A percentile compares a stretch with the other conserved stretches of the same genome.
Conservation (phyloP, 2,113 vertebrate genomes). For the Trachemys scripta region DNA sequence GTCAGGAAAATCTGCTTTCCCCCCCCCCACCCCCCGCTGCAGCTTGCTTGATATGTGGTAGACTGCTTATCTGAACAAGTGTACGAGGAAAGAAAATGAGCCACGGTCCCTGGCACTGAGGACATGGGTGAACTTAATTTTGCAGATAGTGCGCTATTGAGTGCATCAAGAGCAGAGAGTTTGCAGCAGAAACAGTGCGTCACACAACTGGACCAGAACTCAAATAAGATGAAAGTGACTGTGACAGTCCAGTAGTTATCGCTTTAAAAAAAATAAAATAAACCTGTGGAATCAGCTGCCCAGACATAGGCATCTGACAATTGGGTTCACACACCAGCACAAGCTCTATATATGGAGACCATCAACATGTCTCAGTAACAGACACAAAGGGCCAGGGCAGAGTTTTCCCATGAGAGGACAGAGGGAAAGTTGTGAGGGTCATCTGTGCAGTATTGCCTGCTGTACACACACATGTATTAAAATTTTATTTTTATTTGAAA, state of each 20-base stretch:
- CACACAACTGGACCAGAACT: neutral
- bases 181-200: neutral
- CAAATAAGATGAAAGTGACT: neutral
- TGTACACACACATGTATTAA: neutral
- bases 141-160: conserved; percentile 11
- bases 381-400: neutral
- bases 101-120: neutral
- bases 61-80: neutral
- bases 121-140: conserved; percentile 17
- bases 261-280: neutral
- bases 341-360: conserved; percentile 22
- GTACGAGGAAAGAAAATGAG: neutral
- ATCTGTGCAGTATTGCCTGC: neutral
- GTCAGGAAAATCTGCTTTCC: neutral
- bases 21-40: neutral
- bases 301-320: conserved; percentile 8
- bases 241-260: neutral
- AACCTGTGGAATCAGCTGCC: neutral
- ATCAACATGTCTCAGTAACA: neutral
- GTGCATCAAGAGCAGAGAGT: conserved; percentile 9
- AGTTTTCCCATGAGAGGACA: neutral
- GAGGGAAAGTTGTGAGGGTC: neutral
- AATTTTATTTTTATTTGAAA: conserved; percentile 11
- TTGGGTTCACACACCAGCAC: neutral
- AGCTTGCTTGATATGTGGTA: neutral